A percentile compares a stretch with the other conserved stretches of the same genome.
phyloP scores from a whole-genome alignment of 1,140 invertebrate genomes.

The Pseudomyrmex dendroicus region DNA sequence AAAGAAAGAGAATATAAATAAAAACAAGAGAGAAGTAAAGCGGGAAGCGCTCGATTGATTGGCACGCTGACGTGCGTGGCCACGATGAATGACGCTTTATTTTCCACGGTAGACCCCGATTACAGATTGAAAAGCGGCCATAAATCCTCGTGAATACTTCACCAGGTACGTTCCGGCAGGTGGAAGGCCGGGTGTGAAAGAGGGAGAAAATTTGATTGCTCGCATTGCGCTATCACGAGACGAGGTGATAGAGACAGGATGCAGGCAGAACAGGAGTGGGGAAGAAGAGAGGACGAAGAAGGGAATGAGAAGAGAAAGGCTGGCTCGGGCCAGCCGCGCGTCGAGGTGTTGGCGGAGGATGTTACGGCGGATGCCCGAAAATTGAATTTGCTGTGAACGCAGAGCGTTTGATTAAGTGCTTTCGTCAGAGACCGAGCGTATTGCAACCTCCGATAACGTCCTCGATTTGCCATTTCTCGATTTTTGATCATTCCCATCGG shows the following conservation, averaged over 20 bases:
- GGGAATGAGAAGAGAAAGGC: not conserved
- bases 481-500: constrained; percentile 38
- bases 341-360: constrained; percentile 35
- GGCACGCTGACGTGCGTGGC: constrained; percentile 42
- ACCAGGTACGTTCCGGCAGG: constrained; percentile 60
- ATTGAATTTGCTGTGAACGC: constrained; percentile 71
- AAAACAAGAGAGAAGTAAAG: not conserved
- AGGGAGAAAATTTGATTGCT: constrained; percentile 66
- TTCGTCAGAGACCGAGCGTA: constrained; percentile 44
- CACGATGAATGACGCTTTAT: constrained; percentile 51
- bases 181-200: not conserved
- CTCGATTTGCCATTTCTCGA: constrained; percentile 20
- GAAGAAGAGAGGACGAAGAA: constrained; percentile 3
- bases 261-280: not conserved
- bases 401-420: constrained; percentile 65
- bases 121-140: constrained; percentile 69
- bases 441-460: constrained; percentile 34
- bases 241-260: not conserved
- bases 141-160: constrained; percentile 73
- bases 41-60: constrained; percentile 46
- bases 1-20: constrained; percentile 19
- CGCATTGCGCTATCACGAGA: constrained; percentile 24
- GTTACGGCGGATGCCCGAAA: constrained; percentile 51
- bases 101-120: constrained; percentile 61
- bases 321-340: constrained; percentile 20